These are phyloP conservation scores for Drosophila funebris DNA, from an alignment of 1,140 invertebrate species.

Conservation along the genomic window DNA sequence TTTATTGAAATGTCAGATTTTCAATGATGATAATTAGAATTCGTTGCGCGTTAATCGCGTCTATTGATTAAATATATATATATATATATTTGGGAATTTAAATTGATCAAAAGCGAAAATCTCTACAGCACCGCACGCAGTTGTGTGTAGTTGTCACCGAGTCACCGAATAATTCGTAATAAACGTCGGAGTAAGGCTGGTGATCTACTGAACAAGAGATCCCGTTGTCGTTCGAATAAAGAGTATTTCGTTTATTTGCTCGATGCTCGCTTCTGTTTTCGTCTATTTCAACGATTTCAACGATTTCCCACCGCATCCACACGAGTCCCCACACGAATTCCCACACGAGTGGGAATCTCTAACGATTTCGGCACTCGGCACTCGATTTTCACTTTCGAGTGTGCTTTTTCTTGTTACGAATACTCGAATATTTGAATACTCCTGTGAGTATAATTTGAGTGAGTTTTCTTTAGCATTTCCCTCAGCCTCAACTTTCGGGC, in stretches of 20 bases:
- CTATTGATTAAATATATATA: not conserved
- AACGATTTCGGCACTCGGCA: constrained; percentile 8
- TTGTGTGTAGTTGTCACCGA: constrained; percentile 83
- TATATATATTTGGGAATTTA: constrained; percentile 20
- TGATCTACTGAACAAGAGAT: constrained; percentile 84
- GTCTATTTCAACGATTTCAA: constrained; percentile 72
- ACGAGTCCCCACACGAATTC: too few species aligned
- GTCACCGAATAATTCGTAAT: constrained; percentile 84
- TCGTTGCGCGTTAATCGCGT: constrained; percentile 61
- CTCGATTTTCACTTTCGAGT: constrained; percentile 13
- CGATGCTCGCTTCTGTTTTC: constrained; percentile 59
- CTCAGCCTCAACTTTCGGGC: not conserved
- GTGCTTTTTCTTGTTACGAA: constrained; percentile 11
- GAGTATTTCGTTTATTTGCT: constrained; percentile 82
- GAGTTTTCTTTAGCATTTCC: not conserved
- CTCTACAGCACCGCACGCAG: constrained; percentile 79
- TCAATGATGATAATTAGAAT: constrained; percentile 40
- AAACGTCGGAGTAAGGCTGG: constrained; percentile 84
- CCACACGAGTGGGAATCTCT: too few species aligned
- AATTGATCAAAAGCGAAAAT: constrained; percentile 63
- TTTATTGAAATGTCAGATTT: constrained; percentile 66
- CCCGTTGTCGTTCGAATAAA: constrained; percentile 84
- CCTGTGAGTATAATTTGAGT: constrained; percentile 25
- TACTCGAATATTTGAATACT: not conserved
- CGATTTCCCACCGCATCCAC: too few species aligned